Evolutionary conservation across 2,888 invertebrate genomes (phyloP), one percentile per base, ranked within the genome.

Genomic region (Nymphalis c-album): DNA sequence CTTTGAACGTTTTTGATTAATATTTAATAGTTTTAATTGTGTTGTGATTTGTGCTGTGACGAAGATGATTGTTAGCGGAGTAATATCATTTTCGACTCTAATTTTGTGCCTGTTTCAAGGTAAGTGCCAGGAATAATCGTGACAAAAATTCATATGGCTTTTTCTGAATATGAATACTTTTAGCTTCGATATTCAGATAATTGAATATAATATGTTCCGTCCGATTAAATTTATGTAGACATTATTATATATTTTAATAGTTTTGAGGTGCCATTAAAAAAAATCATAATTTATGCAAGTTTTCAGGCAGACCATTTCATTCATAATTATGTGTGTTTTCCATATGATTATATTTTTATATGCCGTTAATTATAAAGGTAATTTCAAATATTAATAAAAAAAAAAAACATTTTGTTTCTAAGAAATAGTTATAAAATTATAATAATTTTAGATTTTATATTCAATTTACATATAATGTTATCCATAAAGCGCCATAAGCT

Each of bases 101-200:
- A 79, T 88, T 71, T 73, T 88, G 75, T 81, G 85, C 77, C 75
- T 86, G 70, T 85, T 88, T 66, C 85, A 87, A 76, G 89, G 90
- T 91, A 78, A 86, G 90, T 84, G 59, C 35, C 46, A 26, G 17
- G 5, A 61, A 63, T 59, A 22, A 51, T 55, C 31, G 26, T 26
- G 46, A 7, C 3, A 48, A 18, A 53, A 60, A 59, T 60, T 67
- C 22, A 2, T 8, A 53, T 16, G 31, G n/a, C 16, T n/a, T 26
- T 64, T 26, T 40, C 57, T 10, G 57, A 57, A 57, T 57, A 35
- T 18, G 40, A 57, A 40, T 57, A 40, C n/a, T 0, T 17, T 40
- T n/a, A 40, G 40, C 31, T 7, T 31, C 53, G 51, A 22, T 31
- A 17, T n/a, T 31, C 55, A 35, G 10, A 22, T 1, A 17, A 6